Conservation (phyloP, 1,140 invertebrate genomes). For the Penaeus indicus region DNA sequence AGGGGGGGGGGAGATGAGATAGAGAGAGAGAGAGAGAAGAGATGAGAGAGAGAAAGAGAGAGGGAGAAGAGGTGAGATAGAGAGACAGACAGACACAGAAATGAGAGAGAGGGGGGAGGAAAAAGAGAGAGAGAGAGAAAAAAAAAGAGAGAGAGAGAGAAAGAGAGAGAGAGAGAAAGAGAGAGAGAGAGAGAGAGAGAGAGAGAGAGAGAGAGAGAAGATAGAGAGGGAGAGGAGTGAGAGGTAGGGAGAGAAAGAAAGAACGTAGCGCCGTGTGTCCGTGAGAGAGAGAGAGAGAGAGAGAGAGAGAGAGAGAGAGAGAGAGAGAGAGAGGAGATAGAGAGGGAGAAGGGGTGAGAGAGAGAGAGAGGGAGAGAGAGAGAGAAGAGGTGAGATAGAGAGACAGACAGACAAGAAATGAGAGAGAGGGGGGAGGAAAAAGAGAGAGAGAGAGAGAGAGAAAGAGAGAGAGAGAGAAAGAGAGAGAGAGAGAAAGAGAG, state of each 20-base stretch:
- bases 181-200: no score
- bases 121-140: no score
- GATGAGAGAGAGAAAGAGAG: background rate
- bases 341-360: background rate
- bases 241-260: background rate
- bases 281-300: background rate
- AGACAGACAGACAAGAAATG: background rate
- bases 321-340: background rate
- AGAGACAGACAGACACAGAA: background rate
- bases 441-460: no score
- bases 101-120: constrained; percentile 17
- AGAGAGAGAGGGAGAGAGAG: background rate
- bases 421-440: constrained; percentile 3
- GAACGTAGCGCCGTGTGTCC: no score
- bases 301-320: background rate
- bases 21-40: no score
- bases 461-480: no score
- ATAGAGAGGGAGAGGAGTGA: background rate
- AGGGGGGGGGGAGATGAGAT: no score
- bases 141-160: background rate
- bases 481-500: background rate
- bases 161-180: background rate
- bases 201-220: no score
- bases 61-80: background rate
- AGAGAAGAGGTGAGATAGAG: background rate